Conservation (phyloP, 2,113 vertebrate species). For the Bujurquina vittata region DNA sequence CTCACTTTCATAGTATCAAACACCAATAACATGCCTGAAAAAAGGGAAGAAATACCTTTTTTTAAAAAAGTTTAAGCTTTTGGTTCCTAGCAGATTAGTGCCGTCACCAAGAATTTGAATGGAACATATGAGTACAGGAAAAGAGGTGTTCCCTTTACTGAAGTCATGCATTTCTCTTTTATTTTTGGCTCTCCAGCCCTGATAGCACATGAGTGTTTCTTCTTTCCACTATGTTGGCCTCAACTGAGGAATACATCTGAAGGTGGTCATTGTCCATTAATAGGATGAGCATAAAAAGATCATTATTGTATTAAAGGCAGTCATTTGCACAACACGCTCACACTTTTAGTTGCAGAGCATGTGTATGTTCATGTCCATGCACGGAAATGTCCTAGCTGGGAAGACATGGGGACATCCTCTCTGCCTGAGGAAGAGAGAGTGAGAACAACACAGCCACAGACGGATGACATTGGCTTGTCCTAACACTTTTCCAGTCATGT, state of each 20-base stretch:
- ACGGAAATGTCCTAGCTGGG: neutral
- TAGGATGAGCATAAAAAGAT: neutral
- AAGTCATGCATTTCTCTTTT: neutral
- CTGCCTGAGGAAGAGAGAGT: neutral
- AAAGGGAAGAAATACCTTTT: no score
- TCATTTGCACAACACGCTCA: neutral
- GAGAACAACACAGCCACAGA: neutral
- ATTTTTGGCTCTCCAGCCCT: neutral
- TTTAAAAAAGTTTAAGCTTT: no score
- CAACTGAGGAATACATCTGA: neutral
- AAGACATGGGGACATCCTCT: constrained; percentile 13
- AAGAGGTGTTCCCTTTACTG: neutral
- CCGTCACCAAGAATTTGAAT: no score
- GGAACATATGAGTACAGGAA: neutral
- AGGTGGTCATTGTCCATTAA: neutral
- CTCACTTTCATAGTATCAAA: no score
- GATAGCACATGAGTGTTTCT: neutral
- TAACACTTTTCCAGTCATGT: constrained; percentile 36
- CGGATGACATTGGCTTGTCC: constrained; percentile 38
- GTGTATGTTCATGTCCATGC: neutral
- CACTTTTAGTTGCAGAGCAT: neutral
- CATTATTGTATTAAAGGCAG: neutral
- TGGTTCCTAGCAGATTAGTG: no score
- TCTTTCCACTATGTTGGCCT: neutral
- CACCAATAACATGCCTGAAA: no score